These are phyloP conservation scores for Chamaedrilus cognettii DNA, from an alignment of 2,888 invertebrate species.

Conservation along the genomic window DNA sequence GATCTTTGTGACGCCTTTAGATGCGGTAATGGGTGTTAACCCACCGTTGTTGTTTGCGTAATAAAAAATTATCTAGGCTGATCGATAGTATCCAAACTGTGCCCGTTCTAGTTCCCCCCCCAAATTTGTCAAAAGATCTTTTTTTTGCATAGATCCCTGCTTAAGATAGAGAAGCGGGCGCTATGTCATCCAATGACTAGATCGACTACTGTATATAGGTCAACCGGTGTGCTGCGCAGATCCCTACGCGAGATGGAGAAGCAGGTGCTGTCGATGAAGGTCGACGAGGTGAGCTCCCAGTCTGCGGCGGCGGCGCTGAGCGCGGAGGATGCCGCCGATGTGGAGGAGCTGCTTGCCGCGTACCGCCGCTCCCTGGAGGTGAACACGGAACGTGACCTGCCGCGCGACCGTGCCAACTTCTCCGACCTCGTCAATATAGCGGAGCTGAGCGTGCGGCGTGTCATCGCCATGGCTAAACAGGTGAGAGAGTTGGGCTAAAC, in stretches of 20 bases:
- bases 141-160: too few species aligned
- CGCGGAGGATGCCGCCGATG: constrained; percentile 48
- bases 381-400: constrained; percentile 43
- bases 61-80: too few species aligned
- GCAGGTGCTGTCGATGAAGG: constrained; percentile 12
- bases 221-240: not conserved
- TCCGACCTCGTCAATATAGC: constrained; percentile 59
- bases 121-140: too few species aligned
- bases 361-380: constrained; percentile 56
- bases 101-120: too few species aligned
- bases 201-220: not conserved
- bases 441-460: constrained; percentile 65
- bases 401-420: constrained; percentile 39
- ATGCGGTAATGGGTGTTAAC: too few species aligned
- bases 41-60: too few species aligned
- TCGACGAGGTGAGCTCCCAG: constrained; percentile 23
- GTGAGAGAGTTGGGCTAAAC: too few species aligned
- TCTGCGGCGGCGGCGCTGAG: constrained; percentile 22
- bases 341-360: constrained; percentile 53
- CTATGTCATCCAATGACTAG: not conserved
- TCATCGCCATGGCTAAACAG: constrained; percentile 67
- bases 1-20: too few species aligned
- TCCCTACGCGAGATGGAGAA: constrained; percentile 16
- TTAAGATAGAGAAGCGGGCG: too few species aligned
- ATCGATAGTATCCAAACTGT: too few species aligned